These are phyloP conservation scores for Rhopalosiphum nymphaeae DNA, from an alignment of 2,888 invertebrate species.

Conservation along the genomic window DNA sequence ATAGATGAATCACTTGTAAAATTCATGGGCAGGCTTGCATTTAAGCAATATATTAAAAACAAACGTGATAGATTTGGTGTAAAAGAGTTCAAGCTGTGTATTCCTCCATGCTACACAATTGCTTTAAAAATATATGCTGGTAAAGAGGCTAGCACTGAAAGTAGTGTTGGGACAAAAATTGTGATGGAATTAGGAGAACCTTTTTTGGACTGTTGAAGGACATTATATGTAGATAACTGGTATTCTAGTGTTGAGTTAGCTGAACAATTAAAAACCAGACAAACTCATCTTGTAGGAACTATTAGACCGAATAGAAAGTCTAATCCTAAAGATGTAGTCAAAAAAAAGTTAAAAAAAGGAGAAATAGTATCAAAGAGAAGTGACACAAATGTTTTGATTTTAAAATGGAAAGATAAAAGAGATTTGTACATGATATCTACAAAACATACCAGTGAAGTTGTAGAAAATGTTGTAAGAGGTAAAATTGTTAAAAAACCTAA, in stretches of 20 bases:
- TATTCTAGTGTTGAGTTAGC: constrained; percentile 48
- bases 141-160: constrained; percentile 16
- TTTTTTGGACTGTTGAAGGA: constrained; percentile 7
- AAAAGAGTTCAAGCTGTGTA: constrained; percentile 37
- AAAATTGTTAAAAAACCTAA: constrained; percentile 1
- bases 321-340: constrained; percentile 28
- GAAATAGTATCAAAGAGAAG: no score
- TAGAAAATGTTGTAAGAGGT: no score
- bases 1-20: no score
- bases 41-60: no score
- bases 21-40: no score
- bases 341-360: constrained; percentile 42
- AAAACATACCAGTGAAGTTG: no score
- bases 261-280: constrained; percentile 27
- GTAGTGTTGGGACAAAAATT: constrained; percentile 33
- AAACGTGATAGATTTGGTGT: constrained; percentile 30
- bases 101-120: constrained; percentile 27
- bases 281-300: constrained; percentile 51
- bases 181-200: constrained; percentile 21
- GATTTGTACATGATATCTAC: no score
- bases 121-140: constrained; percentile 48
- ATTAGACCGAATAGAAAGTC: constrained; percentile 26
- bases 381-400: no score
- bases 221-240: constrained; percentile 31
- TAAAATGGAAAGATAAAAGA: no score